Base-by-base conservation (phyloP, 1,140 invertebrate genomes). In the Melipona quadrifasciata region DNA sequence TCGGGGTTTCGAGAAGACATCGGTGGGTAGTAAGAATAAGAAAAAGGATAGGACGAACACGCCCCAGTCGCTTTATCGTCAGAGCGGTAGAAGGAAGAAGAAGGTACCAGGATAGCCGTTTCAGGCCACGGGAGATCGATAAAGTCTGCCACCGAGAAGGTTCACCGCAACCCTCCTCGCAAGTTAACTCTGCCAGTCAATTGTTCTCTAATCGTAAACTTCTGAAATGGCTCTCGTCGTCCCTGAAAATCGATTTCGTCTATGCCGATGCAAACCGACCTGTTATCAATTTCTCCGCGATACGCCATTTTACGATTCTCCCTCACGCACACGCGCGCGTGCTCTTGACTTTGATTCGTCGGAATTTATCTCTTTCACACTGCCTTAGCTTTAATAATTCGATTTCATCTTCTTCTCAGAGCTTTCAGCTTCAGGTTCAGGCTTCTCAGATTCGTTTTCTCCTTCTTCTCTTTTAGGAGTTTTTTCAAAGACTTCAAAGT, bases 191-290 rank as follows among this genome's bases (percentile, higher is more conserved):
- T 39, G 57, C 86, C 80, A 90, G 88, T 90, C 89, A 86, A 90
- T 90, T 90, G 88, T 87, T 90, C 89, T 90, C 88, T 88, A 90
- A 90, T 90, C 89, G 88, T 90, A 90, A 90, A 90, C 88, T 90
- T 72, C 88, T 87, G 80, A 64, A 90, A 90, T 84, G 73, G 83
- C 80, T 81, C 76, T 77, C 82, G 87, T 70, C 75, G 86, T 82
- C 55, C 78, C 65, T 82, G 72, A 90, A 87, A 87, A 89, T 90
- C 88, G 85, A 90, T 90, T 51, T 51, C 34, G 79, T 80, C 80
- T 67, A 34, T 76, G n/a, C 64, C 79, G 76, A 70, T 39, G 39
- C 5, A 31, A 47, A 55, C 19, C 70, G 16, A 12, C 14, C 17
- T 14, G 39, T 74, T 71, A 47, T 64, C 70, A 57, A 72, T 55